Conservation (phyloP, 2,113 vertebrate species). For the Glareola pratincola region DNA sequence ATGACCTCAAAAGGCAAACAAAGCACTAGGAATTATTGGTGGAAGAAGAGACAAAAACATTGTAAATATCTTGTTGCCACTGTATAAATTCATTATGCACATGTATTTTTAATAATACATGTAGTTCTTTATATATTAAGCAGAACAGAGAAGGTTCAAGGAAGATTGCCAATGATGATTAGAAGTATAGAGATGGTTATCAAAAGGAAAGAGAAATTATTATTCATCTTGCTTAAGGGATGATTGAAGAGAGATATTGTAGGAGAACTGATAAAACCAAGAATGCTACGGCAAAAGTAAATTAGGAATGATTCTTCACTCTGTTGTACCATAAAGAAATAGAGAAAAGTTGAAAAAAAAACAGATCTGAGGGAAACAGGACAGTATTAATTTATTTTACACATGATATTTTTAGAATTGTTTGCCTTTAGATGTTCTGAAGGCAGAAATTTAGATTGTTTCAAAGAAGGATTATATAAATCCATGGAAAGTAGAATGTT, state of each 20-base stretch:
- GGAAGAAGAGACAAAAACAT: not conserved
- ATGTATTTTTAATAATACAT: not conserved
- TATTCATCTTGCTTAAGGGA: not conserved
- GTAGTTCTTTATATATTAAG: not conserved
- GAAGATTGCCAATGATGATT: not conserved
- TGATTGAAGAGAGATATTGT: not conserved
- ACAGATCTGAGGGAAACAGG: not conserved
- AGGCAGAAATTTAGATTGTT: not conserved
- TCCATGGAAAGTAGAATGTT: not conserved
- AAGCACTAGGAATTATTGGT: not conserved
- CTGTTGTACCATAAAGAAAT: not conserved
- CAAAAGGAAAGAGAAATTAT: not conserved
- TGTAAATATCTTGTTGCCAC: not conserved
- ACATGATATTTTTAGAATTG: not conserved
- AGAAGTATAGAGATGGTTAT: not conserved
- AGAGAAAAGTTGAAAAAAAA: not conserved
- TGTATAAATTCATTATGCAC: not conserved
- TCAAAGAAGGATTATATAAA: not conserved
- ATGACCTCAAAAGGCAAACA: not conserved
- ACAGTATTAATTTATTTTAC: not conserved
- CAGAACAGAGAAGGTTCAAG: not conserved
- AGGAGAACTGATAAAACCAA: not conserved
- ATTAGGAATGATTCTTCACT: not conserved
- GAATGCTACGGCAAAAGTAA: not conserved
- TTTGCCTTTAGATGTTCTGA: not conserved